Conservation (phyloP, 2,113 vertebrate species). For the Xenopus tropicalis region DNA sequence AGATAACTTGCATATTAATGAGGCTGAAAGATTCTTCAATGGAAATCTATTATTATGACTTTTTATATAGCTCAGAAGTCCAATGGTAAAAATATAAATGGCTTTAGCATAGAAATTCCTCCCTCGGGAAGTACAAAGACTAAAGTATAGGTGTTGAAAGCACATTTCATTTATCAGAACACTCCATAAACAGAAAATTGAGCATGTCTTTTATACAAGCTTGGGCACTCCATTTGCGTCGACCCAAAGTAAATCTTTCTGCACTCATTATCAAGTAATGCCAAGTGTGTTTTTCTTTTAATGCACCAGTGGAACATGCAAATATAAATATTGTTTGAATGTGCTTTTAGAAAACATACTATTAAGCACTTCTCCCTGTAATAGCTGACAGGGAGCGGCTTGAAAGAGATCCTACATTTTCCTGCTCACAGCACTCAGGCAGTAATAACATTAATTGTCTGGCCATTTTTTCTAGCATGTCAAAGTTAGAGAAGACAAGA, state of each 20-base stretch:
- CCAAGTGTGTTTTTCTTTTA: conserved; percentile 20
- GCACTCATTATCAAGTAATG: conserved; percentile 22
- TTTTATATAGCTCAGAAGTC: conserved; percentile 46
- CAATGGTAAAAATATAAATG: conserved; percentile 11
- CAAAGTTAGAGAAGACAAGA: conserved; percentile 6
- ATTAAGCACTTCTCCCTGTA: not conserved
- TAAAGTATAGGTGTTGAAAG: conserved; percentile 49
- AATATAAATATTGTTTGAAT: conserved; percentile 29
- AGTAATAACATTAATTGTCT: conserved; percentile 34
- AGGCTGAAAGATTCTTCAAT: conserved; percentile 39
- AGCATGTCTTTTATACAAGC: conserved; percentile 27
- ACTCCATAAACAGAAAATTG: conserved; percentile 38
- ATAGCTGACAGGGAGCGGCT: conserved; percentile 1
- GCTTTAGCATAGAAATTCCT: conserved; percentile 30
- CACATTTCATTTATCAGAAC: conserved; percentile 34
- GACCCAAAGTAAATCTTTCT: conserved; percentile 18
- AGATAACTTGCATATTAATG: conserved; percentile 52
- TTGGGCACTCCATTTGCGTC: conserved; percentile 17
- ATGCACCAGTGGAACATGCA: conserved; percentile 16
- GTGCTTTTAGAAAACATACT: conserved; percentile 6
- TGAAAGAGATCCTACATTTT: conserved; percentile 15
- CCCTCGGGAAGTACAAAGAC: conserved; percentile 51
- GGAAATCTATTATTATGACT: conserved; percentile 53
- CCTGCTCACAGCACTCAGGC: not conserved
- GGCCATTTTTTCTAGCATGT: conserved; percentile 20